Evolutionary conservation across 2,888 invertebrate species (phyloP), one percentile per base, ranked within the genome.

Genomic region (Archips crataeganus): DNA sequence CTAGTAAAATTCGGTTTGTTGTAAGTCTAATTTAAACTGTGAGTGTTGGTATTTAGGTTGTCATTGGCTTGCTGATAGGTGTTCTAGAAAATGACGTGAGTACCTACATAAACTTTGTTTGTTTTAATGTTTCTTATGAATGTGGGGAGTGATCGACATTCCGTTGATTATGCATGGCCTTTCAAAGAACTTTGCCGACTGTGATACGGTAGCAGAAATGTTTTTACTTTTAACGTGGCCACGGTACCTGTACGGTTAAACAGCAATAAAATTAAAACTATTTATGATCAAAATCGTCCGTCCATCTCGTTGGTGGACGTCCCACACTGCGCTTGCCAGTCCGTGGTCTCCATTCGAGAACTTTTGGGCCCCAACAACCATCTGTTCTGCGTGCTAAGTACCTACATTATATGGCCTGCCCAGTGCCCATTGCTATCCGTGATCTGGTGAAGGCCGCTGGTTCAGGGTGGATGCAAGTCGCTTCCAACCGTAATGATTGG

Each of bases 121-220:
- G 79, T 76, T 76, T 78, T 75, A 79, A 70, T 79, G 77, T 78
- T 78, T 77, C 71, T 59, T 67, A 75, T 75, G 77, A 75, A 68
- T 77, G 72, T 75, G 78, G 75, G 74, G 74, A 71, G 76, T 64
- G 75, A 67, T 75, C 75, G 76, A 74, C 78, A 77, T 80, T 78
- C 77, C 78, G 74, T 78, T 76, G 76, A 81, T 78, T 62, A 60
- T 70, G 65, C 47, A 49, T 49, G 68, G 73, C 9, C 13, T 64
- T 79, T 77, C 77, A 75, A 76, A 77, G 80, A 79, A 68, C n/a
- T 57, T 39, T 10, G 42, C 59, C 49, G 59, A 64, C 62, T 13
- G 54, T 3, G 42, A 51, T 54, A 54, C 54, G 39, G 63, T 45
- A 70, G 57, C 61, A 49, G 51, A 8, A 32, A 51, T 39, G 4